Evolutionary conservation across 2,888 invertebrate genomes (phyloP), one percentile per base, ranked within the genome.

Genomic region (Syrista parreyssii): DNA sequence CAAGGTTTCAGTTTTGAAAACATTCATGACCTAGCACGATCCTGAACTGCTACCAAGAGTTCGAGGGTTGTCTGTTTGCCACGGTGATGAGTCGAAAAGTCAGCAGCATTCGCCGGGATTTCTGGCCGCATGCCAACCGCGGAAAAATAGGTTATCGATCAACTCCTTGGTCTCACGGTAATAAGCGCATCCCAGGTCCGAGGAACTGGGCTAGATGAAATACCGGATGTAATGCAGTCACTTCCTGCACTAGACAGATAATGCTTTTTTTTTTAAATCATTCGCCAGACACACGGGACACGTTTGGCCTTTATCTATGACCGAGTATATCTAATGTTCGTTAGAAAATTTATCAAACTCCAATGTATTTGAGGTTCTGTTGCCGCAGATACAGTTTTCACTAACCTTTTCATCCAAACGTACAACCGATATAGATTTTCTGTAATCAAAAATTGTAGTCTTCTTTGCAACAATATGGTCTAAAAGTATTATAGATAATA

Each of bases 131-230:
- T 79, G 89, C 89, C 89, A 88, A 78, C 82, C 78, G 76, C 81
- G 78, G 83, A 85, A 86, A 89, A 88, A 89, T 89, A 86, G 88
- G 88, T 88, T 88, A 89, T 88, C 87, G 88, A 89, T 88, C 86
- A 85, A 85, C 81, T 83, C 79, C 82, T 81, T 68, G 74, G 33
- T 55, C 75, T 75, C 76, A 31, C 31, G 75, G 34, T 73, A 73
- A 73, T 34, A 73, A 34, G 31, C 74, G 23, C 34, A 15, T 12
- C 30, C 74, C 32, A 12, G 74, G 74, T 23, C 34, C 35, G 23
- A 30, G 35, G 35, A 71, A 71, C 31, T 30, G 71, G 71, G 71
- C 71, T 71, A 15, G 31, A 32, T 71, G 9, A 15, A 55, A 55
- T 55, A 55, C 40, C 23, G 40, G 23, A 55, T 55, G 32, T 32